Conservation (phyloP, 2,113 vertebrate genomes). For the Emydocephalus ijimae region DNA sequence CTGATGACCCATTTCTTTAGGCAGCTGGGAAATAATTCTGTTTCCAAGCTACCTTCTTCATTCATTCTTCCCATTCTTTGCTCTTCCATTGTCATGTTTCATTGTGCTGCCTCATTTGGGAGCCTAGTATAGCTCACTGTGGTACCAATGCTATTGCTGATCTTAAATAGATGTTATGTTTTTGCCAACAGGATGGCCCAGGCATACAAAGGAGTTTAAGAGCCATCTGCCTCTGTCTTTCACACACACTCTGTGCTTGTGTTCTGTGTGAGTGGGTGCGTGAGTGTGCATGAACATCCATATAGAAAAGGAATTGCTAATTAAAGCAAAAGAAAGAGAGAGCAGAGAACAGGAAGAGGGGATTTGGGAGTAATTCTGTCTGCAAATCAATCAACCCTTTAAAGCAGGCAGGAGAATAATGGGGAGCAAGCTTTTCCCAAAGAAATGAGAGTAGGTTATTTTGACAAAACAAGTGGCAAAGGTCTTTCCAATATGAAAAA, state of each 20-base stretch:
- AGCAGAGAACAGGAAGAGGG: slow-evolving; percentile 40
- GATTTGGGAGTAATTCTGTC: slow-evolving; percentile 20
- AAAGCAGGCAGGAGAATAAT: slow-evolving; percentile 18
- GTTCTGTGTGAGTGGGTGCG: slow-evolving; percentile 35
- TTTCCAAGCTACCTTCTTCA: background rate
- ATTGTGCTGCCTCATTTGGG: background rate
- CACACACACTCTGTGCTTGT: slow-evolving; percentile 58
- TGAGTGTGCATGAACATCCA: slow-evolving; percentile 58
- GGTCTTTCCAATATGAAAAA: slow-evolving; percentile 45
- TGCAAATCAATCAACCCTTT: slow-evolving; percentile 28
- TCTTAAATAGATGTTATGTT: slow-evolving; percentile 49
- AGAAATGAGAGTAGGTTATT: slow-evolving; percentile 38
- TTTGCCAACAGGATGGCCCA: slow-evolving; percentile 62
- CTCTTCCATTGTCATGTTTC: background rate
- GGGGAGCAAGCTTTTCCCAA: background rate
- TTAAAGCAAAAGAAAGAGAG: slow-evolving; percentile 59
- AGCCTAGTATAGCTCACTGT: slow-evolving; percentile 4
- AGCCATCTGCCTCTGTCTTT: slow-evolving; percentile 61
- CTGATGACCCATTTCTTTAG: slow-evolving; percentile 14
- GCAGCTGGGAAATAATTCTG: background rate
- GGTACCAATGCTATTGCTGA: slow-evolving; percentile 19
- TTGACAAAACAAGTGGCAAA: slow-evolving; percentile 56
- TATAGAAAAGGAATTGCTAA: slow-evolving; percentile 61
- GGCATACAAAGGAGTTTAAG: slow-evolving; percentile 50
- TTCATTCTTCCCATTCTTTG: background rate